Evolutionary conservation across 2,888 invertebrate species (phyloP).

Genomic region (Diaprepes abbreviatus): DNA sequence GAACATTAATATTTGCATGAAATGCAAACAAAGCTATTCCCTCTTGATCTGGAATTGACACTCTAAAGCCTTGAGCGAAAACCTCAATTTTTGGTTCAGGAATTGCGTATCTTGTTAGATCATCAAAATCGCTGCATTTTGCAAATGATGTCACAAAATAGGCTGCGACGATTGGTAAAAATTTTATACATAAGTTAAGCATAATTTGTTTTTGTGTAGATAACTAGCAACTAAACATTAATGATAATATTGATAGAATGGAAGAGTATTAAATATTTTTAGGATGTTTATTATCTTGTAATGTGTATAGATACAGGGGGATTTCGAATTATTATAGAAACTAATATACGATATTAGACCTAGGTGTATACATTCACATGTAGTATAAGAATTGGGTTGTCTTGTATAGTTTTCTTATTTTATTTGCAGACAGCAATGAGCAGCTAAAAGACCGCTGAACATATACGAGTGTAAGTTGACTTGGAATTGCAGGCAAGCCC

Average conservation of each 20-base stretch:
- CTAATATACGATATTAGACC: no score
- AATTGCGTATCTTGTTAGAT: conserved; percentile 53
- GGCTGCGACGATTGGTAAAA: no score
- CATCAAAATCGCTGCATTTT: neutral
- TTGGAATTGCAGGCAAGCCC: no score
- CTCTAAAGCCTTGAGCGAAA: conserved; percentile 63
- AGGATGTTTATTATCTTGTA: neutral
- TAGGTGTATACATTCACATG: no score
- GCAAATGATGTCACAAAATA: neutral
- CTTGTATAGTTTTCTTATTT: no score
- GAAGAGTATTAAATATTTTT: conserved; percentile 7
- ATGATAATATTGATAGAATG: neutral
- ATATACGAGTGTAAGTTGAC: no score
- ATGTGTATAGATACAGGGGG: neutral
- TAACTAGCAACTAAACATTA: neutral
- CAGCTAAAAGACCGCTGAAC: no score
- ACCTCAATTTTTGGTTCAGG: conserved; percentile 63
- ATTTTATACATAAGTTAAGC: neutral
- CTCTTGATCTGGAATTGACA: conserved; percentile 65
- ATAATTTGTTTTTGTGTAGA: neutral
- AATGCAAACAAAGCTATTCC: conserved; percentile 67
- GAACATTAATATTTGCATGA: conserved; percentile 66
- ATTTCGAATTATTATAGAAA: no score
- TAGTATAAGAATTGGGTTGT: no score
- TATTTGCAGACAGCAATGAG: no score